phyloP scores from a whole-genome alignment of 2,113 vertebrate species.

The Melanostigma gelatinosum region DNA sequence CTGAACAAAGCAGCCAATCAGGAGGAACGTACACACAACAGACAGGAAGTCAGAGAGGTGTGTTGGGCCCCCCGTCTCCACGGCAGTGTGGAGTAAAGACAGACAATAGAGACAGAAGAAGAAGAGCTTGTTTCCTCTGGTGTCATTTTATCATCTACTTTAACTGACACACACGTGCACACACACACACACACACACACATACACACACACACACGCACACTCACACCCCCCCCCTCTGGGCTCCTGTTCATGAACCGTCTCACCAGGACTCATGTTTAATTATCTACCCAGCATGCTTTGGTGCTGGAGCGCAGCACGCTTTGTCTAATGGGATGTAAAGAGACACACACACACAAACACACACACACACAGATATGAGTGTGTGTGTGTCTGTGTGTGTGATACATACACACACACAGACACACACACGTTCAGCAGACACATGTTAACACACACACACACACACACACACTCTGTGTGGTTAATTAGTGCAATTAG shows the following conservation, averaged over 20 bases:
- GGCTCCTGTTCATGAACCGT: constrained; percentile 43
- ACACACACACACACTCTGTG: too few species aligned
- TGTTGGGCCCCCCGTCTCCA: too few species aligned
- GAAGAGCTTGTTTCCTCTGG: too few species aligned
- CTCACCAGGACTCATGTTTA: constrained; percentile 69
- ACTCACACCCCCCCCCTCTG: constrained; percentile 33
- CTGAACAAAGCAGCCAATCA: constrained; percentile 86
- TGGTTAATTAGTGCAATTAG: too few species aligned
- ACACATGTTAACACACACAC: too few species aligned
- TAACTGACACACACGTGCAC: too few species aligned
- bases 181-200: background rate
- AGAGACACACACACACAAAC: constrained; percentile 61
- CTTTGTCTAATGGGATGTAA: constrained; percentile 78
- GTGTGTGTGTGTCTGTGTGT: too few species aligned
- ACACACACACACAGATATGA: background rate
- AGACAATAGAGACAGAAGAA: too few species aligned
- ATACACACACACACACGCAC: constrained; percentile 22
- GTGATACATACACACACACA: background rate
- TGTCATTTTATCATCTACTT: too few species aligned
- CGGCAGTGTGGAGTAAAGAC: too few species aligned
- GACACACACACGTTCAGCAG: constrained; percentile 51
- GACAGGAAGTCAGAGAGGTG: constrained; percentile 62
- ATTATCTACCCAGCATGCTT: constrained; percentile 75
- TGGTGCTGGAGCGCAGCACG: constrained; percentile 47
- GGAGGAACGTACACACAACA: constrained; percentile 76